Percentiles rank a stretch among this genome's conserved stretches.
Evolutionary conservation across 2,888 invertebrate species (phyloP).

Genomic region (Volucella inanis): DNA sequence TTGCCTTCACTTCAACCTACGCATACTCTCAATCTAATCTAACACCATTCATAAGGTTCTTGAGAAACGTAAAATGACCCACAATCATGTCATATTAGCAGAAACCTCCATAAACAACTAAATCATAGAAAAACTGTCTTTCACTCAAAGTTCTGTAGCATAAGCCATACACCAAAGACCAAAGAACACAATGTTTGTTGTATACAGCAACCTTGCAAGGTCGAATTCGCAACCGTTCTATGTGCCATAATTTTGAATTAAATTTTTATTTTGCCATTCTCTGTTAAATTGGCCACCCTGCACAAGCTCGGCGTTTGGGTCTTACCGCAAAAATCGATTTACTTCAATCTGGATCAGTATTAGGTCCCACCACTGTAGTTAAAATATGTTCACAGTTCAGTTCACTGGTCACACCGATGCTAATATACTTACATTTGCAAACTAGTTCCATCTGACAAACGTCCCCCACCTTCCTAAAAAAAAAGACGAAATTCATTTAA

Average conservation of each 20-base stretch:
- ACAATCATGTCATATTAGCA: slow-evolving; percentile 15
- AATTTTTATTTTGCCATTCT: slow-evolving; percentile 37
- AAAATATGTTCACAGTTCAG: too few species aligned
- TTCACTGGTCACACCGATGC: too few species aligned
- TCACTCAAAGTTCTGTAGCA: too few species aligned
- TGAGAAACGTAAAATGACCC: slow-evolving; percentile 29
- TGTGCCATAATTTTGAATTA: slow-evolving; percentile 34
- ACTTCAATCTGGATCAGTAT: slow-evolving; percentile 53
- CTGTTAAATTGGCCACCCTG: neutral
- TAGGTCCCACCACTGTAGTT: too few species aligned
- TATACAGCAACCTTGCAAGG: slow-evolving; percentile 68
- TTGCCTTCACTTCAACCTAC: slow-evolving; percentile 41
- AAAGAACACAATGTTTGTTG: too few species aligned
- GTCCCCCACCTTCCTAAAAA: too few species aligned
- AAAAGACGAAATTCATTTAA: too few species aligned
- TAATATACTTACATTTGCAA: too few species aligned
- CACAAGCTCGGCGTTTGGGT: slow-evolving; percentile 42
- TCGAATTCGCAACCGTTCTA: slow-evolving; percentile 46
- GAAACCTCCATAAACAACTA: neutral
- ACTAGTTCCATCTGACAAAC: too few species aligned
- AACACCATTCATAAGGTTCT: neutral
- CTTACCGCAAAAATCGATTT: slow-evolving; percentile 69
- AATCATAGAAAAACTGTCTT: too few species aligned
- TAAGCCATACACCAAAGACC: too few species aligned
- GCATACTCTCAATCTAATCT: neutral